These are phyloP conservation scores for Melanostigma gelatinosum DNA, from an alignment of 2,113 vertebrate genomes.

Conservation along the genomic window DNA sequence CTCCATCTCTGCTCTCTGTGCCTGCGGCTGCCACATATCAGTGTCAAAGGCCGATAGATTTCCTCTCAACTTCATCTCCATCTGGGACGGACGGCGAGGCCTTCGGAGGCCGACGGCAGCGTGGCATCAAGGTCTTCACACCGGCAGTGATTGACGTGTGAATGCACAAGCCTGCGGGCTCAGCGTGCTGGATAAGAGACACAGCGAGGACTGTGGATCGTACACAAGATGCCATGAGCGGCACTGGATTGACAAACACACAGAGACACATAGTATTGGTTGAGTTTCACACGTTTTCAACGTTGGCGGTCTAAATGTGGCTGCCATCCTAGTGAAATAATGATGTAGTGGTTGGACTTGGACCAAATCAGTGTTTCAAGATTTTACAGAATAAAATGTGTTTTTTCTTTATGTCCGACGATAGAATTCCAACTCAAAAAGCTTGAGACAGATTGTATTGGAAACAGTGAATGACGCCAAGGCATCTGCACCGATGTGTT, in stretches of 20 bases:
- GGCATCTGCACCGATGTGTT: neutral
- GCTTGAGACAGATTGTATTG: neutral
- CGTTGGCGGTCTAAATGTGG: neutral
- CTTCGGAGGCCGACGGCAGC: slow-evolving; percentile 42
- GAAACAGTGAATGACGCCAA: neutral
- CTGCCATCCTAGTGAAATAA: neutral
- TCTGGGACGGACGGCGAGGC: slow-evolving; percentile 33
- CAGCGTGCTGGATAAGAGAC: neutral
- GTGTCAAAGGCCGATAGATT: slow-evolving; percentile 56
- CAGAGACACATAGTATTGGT: neutral
- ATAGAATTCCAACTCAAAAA: neutral
- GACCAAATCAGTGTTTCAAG: neutral
- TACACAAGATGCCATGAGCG: neutral
- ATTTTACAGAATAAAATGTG: neutral
- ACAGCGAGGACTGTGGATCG: neutral
- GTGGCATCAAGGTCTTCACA: slow-evolving; percentile 33
- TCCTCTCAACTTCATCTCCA: slow-evolving; percentile 60
- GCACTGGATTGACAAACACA: neutral
- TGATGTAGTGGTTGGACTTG: neutral
- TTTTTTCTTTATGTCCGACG: neutral
- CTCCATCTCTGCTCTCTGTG: slow-evolving; percentile 7
- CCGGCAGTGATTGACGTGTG: slow-evolving; percentile 53
- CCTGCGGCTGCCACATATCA: slow-evolving; percentile 48
- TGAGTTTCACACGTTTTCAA: neutral
- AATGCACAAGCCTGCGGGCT: slow-evolving; percentile 36